Conservation (phyloP, 2,888 invertebrate species). For the Nineta flava region DNA sequence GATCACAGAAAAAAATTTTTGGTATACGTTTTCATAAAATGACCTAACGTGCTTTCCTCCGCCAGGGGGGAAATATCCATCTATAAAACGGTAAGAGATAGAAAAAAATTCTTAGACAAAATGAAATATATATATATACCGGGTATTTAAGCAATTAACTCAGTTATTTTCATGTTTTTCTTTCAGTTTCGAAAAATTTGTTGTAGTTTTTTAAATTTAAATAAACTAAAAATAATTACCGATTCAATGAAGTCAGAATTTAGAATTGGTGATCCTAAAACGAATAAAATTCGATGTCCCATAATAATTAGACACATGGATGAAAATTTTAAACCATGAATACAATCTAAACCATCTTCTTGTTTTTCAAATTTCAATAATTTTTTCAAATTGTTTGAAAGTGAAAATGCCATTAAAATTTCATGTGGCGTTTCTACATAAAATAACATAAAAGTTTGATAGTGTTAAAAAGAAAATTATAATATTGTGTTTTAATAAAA, state of each 20-base stretch:
- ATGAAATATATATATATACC: too few species aligned
- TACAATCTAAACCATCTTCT: slow-evolving; percentile 18
- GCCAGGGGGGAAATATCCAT: too few species aligned
- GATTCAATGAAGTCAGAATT: slow-evolving; percentile 20
- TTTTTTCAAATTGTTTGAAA: slow-evolving; percentile 18
- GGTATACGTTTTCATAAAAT: too few species aligned
- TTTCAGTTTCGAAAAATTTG: too few species aligned
- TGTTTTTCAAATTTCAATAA: slow-evolving; percentile 14
- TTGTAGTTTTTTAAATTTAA: too few species aligned
- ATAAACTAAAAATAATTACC: slow-evolving; percentile 17
- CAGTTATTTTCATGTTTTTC: too few species aligned
- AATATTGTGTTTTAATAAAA: too few species aligned
- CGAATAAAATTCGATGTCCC: slow-evolving; percentile 21
- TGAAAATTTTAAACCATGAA: slow-evolving; percentile 20
- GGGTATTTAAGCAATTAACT: too few species aligned
- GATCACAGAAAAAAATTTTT: too few species aligned
- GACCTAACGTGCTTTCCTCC: too few species aligned
- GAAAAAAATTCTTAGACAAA: too few species aligned
- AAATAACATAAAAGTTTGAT: neutral
- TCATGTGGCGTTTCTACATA: slow-evolving; percentile 16
- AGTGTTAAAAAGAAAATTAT: neutral
- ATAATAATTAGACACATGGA: slow-evolving; percentile 21
- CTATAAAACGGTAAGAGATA: too few species aligned
- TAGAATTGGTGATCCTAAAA: slow-evolving; percentile 19
- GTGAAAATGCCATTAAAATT: slow-evolving; percentile 18